Conservation (phyloP, 2,797 vertebrate genomes). For the Hephaestus fuliginosus region DNA sequence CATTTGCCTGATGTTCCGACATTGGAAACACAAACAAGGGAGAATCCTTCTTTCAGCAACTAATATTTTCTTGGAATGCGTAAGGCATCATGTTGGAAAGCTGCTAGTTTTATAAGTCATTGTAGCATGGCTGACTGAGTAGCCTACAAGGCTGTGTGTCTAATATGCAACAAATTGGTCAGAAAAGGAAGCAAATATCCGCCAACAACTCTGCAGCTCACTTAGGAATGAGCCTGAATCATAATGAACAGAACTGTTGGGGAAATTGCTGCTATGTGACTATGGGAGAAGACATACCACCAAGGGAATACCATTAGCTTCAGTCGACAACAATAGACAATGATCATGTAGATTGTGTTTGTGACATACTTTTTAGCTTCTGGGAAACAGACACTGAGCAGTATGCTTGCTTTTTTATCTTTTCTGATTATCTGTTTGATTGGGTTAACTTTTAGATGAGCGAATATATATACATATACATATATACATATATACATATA, state of each 20-base stretch:
- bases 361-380: too few relatives aligned
- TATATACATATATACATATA: too few relatives aligned
- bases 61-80: neutral
- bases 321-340: constrained; percentile 19
- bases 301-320: neutral
- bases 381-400: neutral
- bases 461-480: too few relatives aligned
- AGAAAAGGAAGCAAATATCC: neutral
- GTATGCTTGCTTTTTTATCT: neutral
- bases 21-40: neutral
- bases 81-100: neutral
- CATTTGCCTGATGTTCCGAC: neutral
- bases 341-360: neutral
- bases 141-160: too few relatives aligned
- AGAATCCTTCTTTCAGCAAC: neutral
- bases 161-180: neutral
- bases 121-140: too few relatives aligned
- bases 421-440: neutral
- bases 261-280: constrained; percentile 23
- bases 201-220: constrained; percentile 24
- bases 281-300: constrained; percentile 5
- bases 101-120: neutral
- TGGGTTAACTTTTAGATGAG: neutral
- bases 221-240: constrained; percentile 9
- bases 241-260: constrained; percentile 14